Conservation (phyloP, 2,113 vertebrate genomes). For the Mesoclemmys tuberculata region DNA sequence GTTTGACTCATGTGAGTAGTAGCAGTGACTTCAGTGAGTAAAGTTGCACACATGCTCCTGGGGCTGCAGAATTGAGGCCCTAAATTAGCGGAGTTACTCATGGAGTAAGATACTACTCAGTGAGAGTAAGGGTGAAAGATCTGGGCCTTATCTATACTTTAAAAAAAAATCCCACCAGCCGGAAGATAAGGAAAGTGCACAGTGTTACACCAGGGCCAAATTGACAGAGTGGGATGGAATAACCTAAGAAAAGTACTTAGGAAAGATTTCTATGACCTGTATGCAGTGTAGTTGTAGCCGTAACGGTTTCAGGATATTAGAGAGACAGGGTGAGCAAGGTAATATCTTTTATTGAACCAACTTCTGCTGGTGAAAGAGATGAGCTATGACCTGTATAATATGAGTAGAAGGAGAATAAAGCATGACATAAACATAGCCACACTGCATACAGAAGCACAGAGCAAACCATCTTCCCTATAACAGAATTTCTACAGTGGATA, state of each 20-base stretch:
- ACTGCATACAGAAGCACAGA: not conserved
- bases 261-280: not conserved
- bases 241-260: not conserved
- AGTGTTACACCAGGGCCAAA: not conserved
- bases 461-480: not conserved
- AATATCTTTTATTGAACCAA: no score
- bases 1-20: not conserved
- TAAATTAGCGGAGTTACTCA: not conserved
- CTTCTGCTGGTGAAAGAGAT: no score
- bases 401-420: not conserved
- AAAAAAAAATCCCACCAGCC: not conserved
- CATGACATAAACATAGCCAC: not conserved
- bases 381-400: not conserved
- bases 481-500: not conserved
- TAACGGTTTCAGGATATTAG: no score
- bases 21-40: not conserved
- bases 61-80: not conserved
- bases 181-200: not conserved
- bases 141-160: not conserved
- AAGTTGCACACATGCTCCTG: accelerated
- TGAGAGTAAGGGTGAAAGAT: not conserved
- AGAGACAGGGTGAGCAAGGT: no score
- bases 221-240: not conserved
- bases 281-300: no score
- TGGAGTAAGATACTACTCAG: not conserved